Percentiles rank a stretch among this genome's conserved stretches.
Evolutionary conservation across 2,113 vertebrate species (phyloP).

Genomic region (Epinephelus fuscoguttatus): DNA sequence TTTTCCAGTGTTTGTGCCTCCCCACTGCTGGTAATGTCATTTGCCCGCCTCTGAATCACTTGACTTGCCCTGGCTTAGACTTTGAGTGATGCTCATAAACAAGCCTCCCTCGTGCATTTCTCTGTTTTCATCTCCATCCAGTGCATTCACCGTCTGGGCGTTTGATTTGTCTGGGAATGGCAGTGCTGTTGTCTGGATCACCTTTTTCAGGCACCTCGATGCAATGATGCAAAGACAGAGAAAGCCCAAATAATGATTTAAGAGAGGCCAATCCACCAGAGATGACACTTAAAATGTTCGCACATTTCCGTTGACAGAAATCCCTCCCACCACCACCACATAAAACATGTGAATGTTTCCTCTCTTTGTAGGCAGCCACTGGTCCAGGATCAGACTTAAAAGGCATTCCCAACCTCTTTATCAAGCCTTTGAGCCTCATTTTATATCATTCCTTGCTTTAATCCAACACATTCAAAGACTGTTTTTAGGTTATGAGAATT

Average conservation of each 20-base stretch:
- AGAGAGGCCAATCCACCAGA: slow-evolving; percentile 42
- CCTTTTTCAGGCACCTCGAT: slow-evolving; percentile 14
- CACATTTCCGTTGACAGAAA: slow-evolving; percentile 53
- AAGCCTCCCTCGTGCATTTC: slow-evolving; percentile 59
- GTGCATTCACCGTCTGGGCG: slow-evolving; percentile 18
- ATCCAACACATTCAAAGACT: slow-evolving; percentile 66
- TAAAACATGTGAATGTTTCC: slow-evolving; percentile 70
- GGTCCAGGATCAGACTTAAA: slow-evolving; percentile 73
- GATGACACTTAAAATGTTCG: slow-evolving; percentile 60
- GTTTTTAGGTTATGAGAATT: slow-evolving; percentile 60
- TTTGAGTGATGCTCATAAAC: slow-evolving; percentile 67
- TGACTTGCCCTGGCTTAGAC: slow-evolving; percentile 58
- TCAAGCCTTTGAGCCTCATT: slow-evolving; percentile 66
- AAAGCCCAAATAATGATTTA: slow-evolving; percentile 42
- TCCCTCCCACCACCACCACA: slow-evolving; percentile 56
- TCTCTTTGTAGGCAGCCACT: slow-evolving; percentile 64
- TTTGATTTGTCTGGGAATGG: slow-evolving; percentile 64
- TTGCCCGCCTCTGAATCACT: slow-evolving; percentile 53
- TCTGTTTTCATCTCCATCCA: slow-evolving; percentile 69
- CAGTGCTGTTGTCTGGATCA: slow-evolving; percentile 26
- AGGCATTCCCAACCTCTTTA: slow-evolving; percentile 68
- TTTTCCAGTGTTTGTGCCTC: slow-evolving; percentile 38
- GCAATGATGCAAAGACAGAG: slow-evolving; percentile 29
- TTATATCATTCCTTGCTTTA: slow-evolving; percentile 66
- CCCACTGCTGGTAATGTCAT: slow-evolving; percentile 41